These are phyloP conservation scores for Phalanger gymnotis DNA, from an alignment of 2,797 vertebrate species.

Conservation along the genomic window DNA sequence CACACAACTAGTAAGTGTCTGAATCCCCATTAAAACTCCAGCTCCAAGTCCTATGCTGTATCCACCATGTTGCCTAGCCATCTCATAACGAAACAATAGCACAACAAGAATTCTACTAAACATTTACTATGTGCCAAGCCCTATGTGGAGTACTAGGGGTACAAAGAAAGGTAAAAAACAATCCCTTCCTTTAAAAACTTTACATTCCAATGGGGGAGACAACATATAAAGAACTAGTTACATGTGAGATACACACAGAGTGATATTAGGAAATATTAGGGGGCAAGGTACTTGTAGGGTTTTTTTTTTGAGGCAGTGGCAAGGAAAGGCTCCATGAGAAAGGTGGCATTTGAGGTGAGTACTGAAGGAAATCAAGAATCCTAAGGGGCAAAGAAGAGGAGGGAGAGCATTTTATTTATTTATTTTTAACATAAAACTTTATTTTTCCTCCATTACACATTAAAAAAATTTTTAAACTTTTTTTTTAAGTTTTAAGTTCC, in stretches of 20 bases:
- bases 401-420: not conserved
- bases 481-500: too few species aligned
- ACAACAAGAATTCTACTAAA: not conserved
- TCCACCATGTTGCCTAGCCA: not conserved
- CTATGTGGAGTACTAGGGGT: not conserved
- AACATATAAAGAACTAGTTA: not conserved
- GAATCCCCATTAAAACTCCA: not conserved
- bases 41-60: not conserved
- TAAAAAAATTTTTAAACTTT: too few species aligned
- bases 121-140: not conserved
- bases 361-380: not conserved
- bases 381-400: not conserved
- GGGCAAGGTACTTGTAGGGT: not conserved
- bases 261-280: not conserved
- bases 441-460: too few species aligned
- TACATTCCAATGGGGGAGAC: not conserved
- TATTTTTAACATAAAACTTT: not conserved
- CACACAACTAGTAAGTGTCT: not conserved
- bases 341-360: not conserved
- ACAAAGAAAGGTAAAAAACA: not conserved
- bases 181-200: not conserved
- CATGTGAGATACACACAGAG: not conserved
- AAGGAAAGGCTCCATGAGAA: not conserved
- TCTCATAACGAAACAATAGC: not conserved
- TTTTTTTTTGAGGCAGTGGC: not conserved